phyloP scores from a whole-genome alignment of 2,113 vertebrate genomes.

The Vanacampus margaritifer region DNA sequence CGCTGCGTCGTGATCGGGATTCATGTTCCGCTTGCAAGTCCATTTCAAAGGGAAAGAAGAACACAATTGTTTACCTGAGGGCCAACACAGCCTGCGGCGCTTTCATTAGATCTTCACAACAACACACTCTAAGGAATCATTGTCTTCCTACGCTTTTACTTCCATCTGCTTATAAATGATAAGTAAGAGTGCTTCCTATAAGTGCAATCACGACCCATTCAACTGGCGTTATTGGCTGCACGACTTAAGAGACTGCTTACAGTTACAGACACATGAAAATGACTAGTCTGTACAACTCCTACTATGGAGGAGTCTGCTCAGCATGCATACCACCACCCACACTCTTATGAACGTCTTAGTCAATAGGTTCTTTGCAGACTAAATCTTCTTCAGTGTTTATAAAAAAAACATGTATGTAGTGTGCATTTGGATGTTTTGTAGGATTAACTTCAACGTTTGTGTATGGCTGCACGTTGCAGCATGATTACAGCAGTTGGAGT shows the following conservation, averaged over 20 bases:
- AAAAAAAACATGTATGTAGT: no score
- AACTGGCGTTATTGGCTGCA: no score
- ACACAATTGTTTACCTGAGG: constrained; percentile 30
- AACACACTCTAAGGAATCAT: constrained; percentile 10
- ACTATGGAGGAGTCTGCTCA: no score
- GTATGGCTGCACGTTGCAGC: no score
- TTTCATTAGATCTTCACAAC: constrained; percentile 17
- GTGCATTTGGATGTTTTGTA: no score
- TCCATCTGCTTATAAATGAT: neutral
- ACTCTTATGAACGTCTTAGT: no score
- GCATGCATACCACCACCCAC: no score
- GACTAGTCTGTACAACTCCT: no score
- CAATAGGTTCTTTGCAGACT: no score
- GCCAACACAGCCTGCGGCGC: constrained; percentile 16
- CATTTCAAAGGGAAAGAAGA: constrained; percentile 2
- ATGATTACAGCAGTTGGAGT: no score
- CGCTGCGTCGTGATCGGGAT: neutral
- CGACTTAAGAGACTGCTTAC: neutral
- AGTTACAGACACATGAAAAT: neutral
- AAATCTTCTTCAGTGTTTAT: no score
- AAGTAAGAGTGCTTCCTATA: neutral
- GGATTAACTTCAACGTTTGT: no score
- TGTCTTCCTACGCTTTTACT: neutral
- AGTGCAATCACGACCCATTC: neutral
- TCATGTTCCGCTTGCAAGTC: neutral